phyloP scores from a whole-genome alignment of 2,113 vertebrate genomes.

The Pachycephala philippinensis region DNA sequence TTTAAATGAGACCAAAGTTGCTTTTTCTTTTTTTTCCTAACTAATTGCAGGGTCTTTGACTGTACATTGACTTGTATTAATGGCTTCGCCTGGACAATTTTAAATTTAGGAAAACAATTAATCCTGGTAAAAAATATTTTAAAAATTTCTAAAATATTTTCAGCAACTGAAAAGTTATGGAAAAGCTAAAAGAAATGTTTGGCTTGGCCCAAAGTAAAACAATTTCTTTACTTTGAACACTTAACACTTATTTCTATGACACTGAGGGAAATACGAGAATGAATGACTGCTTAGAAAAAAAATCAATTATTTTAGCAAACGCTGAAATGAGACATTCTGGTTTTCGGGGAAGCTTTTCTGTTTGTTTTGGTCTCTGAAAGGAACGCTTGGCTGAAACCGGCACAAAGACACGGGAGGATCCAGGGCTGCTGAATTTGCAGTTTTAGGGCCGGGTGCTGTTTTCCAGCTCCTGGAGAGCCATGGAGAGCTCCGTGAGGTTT shows the following conservation, averaged over 20 bases:
- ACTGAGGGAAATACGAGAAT: background rate
- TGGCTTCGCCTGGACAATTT: background rate
- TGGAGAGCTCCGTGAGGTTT: background rate
- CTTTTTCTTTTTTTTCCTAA: background rate
- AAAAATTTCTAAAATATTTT: background rate
- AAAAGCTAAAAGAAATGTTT: background rate
- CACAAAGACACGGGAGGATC: background rate
- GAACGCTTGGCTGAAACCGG: constrained; percentile 35
- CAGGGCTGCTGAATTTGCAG: constrained; percentile 5
- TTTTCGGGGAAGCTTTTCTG: constrained; percentile 16
- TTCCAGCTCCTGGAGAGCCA: background rate
- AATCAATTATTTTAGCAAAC: background rate
- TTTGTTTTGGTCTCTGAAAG: constrained; percentile 33
- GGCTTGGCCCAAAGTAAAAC: background rate
- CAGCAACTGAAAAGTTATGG: background rate
- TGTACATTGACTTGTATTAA: background rate
- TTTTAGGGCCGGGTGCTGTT: background rate
- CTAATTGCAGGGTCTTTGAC: background rate
- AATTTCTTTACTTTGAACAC: background rate
- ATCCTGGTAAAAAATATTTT: background rate
- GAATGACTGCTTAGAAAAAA: background rate
- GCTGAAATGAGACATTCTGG: background rate
- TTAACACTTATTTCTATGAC: background rate
- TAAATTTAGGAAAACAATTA: background rate
- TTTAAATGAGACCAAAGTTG: background rate